A percentile compares a stretch with the other conserved stretches of the same genome.
These are phyloP conservation scores for Yponomeuta evonymella DNA, from an alignment of 2,888 invertebrate species.

Conservation along the genomic window DNA sequence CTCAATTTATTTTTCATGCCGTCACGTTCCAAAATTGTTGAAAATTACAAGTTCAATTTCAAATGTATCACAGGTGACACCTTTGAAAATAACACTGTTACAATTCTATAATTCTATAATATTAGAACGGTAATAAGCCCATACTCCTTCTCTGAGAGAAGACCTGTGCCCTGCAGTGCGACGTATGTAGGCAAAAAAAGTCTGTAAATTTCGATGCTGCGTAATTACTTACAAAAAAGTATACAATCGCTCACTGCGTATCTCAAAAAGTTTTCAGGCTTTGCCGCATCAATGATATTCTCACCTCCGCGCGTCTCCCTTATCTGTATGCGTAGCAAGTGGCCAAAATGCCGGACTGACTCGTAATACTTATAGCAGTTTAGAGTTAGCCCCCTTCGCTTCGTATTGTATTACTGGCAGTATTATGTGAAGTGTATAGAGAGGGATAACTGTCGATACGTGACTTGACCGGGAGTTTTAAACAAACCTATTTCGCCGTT, in stretches of 20 bases:
- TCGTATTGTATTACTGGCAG: constrained; percentile 61
- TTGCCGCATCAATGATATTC: background rate
- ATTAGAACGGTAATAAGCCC: too few relatives aligned
- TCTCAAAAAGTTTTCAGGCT: background rate
- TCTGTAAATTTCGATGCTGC: too few relatives aligned
- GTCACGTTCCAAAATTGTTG: too few relatives aligned
- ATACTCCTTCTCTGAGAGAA: too few relatives aligned
- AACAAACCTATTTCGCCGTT: background rate
- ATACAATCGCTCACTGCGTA: background rate
- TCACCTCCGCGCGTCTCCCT: background rate
- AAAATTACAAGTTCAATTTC: too few relatives aligned
- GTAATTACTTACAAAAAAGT: too few relatives aligned
- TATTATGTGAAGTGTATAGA: constrained; percentile 37
- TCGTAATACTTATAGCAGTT: constrained; percentile 71
- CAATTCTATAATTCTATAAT: too few relatives aligned
- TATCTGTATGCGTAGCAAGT: constrained; percentile 57
- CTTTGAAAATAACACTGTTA: too few relatives aligned
- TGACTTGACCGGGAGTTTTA: constrained; percentile 13
- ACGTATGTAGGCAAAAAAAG: too few relatives aligned
- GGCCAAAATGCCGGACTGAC: constrained; percentile 57
- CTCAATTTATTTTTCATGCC: too few relatives aligned
- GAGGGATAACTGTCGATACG: constrained; percentile 12
- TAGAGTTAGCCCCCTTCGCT: constrained; percentile 39
- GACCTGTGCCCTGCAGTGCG: too few relatives aligned
- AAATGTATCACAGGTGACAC: too few relatives aligned